Evolutionary conservation across 1,140 invertebrate genomes (phyloP).

Genomic region (Trichomalopsis sarcophagae): DNA sequence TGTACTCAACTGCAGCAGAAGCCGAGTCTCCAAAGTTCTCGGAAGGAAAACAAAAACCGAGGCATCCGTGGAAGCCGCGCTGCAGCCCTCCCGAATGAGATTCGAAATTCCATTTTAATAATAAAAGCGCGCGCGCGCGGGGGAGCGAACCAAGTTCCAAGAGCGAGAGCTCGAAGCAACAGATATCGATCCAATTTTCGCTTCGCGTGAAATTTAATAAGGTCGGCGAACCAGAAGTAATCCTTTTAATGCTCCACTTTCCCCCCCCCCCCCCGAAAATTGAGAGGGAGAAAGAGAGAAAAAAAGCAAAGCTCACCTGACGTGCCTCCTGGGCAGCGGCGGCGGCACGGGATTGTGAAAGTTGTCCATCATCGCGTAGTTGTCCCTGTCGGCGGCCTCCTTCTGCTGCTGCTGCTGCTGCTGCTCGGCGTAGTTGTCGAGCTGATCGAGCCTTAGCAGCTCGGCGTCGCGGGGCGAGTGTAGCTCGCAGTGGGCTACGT

Average conservation of each 20-base stretch:
- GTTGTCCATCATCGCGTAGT: slow-evolving; percentile 73
- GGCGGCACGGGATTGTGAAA: slow-evolving; percentile 72
- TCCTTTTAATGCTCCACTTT: slow-evolving; percentile 20
- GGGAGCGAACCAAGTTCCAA: slow-evolving; percentile 4
- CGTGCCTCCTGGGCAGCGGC: slow-evolving; percentile 70
- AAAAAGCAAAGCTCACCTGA: slow-evolving; percentile 65
- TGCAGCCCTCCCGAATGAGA: slow-evolving; percentile 32
- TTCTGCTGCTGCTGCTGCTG: slow-evolving; percentile 64
- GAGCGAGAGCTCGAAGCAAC: slow-evolving; percentile 36
- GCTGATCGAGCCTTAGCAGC: slow-evolving; percentile 70
- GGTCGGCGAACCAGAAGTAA: slow-evolving; percentile 36
- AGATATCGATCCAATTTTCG: slow-evolving; percentile 51
- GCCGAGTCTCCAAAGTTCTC: slow-evolving; percentile 35
- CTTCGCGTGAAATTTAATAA: slow-evolving; percentile 44
- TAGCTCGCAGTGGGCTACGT: slow-evolving; percentile 73
- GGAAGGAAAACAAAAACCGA: slow-evolving; percentile 51
- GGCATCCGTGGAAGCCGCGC: slow-evolving; percentile 31
- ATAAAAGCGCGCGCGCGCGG: not conserved
- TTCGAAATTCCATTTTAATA: slow-evolving; percentile 36
- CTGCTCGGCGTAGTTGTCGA: slow-evolving; percentile 66
- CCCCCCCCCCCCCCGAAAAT: not conserved
- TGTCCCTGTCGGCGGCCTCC: slow-evolving; percentile 65
- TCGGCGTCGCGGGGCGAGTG: slow-evolving; percentile 73
- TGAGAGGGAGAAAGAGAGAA: too few species aligned
- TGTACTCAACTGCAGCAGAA: slow-evolving; percentile 47